phyloP scores from a whole-genome alignment of 1,140 invertebrate genomes.

The Brachionus rubens region DNA sequence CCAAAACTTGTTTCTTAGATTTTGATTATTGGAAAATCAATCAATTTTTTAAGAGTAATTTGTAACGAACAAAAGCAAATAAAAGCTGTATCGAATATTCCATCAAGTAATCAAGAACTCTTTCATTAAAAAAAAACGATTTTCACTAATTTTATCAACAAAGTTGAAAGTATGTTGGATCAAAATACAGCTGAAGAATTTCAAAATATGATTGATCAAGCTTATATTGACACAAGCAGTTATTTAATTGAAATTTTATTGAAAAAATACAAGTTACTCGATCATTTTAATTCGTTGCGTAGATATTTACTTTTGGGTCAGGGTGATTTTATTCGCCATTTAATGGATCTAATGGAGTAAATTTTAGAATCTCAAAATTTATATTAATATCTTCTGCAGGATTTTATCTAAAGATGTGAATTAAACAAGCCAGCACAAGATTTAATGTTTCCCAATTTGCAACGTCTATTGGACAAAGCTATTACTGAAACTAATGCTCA shows the following conservation, averaged over 20 bases:
- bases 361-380: not conserved
- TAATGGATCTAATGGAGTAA: conserved; percentile 68
- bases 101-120: not conserved
- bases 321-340: conserved; percentile 87
- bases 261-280: conserved; percentile 79
- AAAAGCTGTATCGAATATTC: conserved; percentile 56
- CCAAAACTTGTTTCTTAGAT: conserved; percentile 73
- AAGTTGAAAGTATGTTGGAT: conserved; percentile 38
- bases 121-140: no score
- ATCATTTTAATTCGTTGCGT: conserved; percentile 79
- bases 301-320: conserved; percentile 86
- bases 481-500: conserved; percentile 90
- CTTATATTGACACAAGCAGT: conserved; percentile 35
- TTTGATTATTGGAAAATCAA: conserved; percentile 85
- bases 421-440: conserved; percentile 80
- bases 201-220: conserved; percentile 36
- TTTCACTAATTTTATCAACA: no score
- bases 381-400: not conserved
- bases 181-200: conserved; percentile 21
- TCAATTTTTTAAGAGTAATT: conserved; percentile 86
- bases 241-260: conserved; percentile 65
- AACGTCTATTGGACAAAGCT: conserved; percentile 82
- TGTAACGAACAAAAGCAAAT: conserved; percentile 75
- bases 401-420: conserved; percentile 69
- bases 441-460: conserved; percentile 81